Base-by-base conservation (phyloP, 2,888 invertebrate genomes). In the Apotomis turbidana region DNA sequence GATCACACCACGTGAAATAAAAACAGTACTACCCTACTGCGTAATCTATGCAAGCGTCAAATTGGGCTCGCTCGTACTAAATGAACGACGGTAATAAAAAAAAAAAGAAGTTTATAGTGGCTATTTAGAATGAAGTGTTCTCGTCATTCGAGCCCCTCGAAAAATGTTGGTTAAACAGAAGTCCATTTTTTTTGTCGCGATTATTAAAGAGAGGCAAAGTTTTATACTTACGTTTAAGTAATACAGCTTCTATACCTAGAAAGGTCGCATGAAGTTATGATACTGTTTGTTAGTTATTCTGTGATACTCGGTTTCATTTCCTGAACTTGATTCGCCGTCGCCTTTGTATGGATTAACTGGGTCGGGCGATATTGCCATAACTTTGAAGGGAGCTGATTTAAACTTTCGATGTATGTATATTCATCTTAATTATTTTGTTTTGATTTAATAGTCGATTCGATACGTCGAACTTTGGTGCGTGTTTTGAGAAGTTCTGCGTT, bases 271-370 rank as follows among this genome's bases (percentile, higher is more conserved):
- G 58, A 10, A n/a, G 38, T n/a, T 38, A 41, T 36, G 36, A 8
- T 55, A 55, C 55, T 46, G 12, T 44, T 41, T 5, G 12, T 44
- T 46, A n/a, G 46, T 27, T 36, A 36, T 12, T n/a, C n/a, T 46
- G 46, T 54, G 41, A 13, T 13, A 10, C 44, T 41, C n/a, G 55
- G 52, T 64, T 64, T 64, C 44, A 64, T 64, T 64, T 64, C 64
- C 64, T 27, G 27, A 57, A 57, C 27, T 57, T 57, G 46, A 57
- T 10, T 58, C 38, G 36, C n/a, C 58, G 38, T 38, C 38, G 58
- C 55, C 44, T 64, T 55, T 64, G 55, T 55, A 5, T n/a, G 41
- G n/a, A 58, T 38, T 58, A 58, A 41, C 41, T 41, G 6, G 41
- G 41, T 2, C 41, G 57, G 36, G 5, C 36, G 36, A 57, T 57